Base-by-base conservation (phyloP, 2,888 invertebrate species). In the Taphrorychus bicolor region DNA sequence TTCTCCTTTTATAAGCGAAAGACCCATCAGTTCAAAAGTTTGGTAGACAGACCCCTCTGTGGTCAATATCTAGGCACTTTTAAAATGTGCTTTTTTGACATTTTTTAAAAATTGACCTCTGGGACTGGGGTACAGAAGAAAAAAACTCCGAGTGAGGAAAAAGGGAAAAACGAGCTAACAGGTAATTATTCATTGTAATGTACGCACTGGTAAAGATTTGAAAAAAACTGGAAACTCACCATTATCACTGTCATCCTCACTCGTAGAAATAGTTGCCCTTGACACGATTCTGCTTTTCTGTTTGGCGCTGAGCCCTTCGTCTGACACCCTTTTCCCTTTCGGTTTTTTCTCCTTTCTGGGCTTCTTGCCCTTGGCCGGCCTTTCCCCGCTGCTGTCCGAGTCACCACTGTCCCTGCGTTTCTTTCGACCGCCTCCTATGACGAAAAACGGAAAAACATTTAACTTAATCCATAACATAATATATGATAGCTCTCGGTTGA, bases 231-330 rank as follows among this genome's bases (percentile, higher is more conserved):
- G n/a, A n/a, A 32, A 54, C 60, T 54, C 59, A 66, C 66, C 67
- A 41, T 52, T 61, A 54, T 89, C 89, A 71, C 91, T 91, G 58
- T 87, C 87, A 45, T 87, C 87, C 77, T 94, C 94, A 69, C 92
- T 92, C 0, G 96, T 95, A 0, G 97, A 97, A 73, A 98, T 97
- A 0, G 95, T 95, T 65, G 93, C 97, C 80, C 97, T 97, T 0
- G 97, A 97, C 0, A 95, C 91, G 79, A 97, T 92, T 77, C 94
- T 91, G 71, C 91, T 87, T 51, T 95, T 91, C 80, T 95, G 94
- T 82, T 94, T 95, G 5, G 90, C 87, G 41, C 92, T 87, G 63
- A 93, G 87, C 18, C 93, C 92, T 73, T 91, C 91, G 61, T 87
- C 86, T 3, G 56, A 23, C 0, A 22, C 16, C n/a, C 18, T 48